Evolutionary conservation across 1,140 invertebrate species (phyloP).

Genomic region (Ganaspis sp.): DNA sequence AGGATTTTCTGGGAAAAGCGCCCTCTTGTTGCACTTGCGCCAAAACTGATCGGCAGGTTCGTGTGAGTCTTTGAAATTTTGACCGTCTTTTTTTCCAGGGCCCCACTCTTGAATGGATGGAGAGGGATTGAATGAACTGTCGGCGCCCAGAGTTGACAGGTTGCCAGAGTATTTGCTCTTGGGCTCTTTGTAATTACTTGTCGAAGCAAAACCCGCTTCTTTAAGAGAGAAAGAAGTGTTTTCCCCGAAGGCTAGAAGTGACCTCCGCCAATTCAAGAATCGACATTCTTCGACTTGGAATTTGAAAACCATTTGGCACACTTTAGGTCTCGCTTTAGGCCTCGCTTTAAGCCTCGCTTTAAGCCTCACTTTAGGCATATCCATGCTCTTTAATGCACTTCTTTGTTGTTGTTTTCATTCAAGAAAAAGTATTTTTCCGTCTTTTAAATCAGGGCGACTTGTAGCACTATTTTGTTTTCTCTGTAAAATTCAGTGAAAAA

Average conservation of each 20-base stretch:
- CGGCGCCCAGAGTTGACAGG: slow-evolving; percentile 1
- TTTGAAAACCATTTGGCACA: not conserved
- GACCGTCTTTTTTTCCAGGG: slow-evolving; percentile 1
- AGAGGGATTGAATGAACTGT: not conserved
- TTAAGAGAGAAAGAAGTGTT: not conserved
- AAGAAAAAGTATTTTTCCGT: no score
- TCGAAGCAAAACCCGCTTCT: not conserved
- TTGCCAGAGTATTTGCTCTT: not conserved
- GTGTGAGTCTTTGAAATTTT: not conserved
- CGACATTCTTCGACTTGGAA: not conserved
- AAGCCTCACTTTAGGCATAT: no score
- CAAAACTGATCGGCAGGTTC: not conserved
- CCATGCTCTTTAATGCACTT: no score
- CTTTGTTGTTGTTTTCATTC: no score
- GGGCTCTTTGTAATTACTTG: slow-evolving; percentile 22
- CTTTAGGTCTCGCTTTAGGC: no score
- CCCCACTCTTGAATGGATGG: not conserved
- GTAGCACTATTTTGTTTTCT: no score
- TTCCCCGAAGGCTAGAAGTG: slow-evolving; percentile 1
- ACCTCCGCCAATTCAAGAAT: not conserved
- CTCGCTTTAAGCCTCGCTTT: no score
- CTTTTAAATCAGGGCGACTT: no score
- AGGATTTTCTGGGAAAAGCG: not conserved
- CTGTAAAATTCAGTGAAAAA: no score
- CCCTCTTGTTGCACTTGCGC: not conserved